These are phyloP conservation scores for Geodia barretti DNA, from an alignment of 37 sponge, comb jelly and placozoan species.

Conservation along the genomic window DNA sequence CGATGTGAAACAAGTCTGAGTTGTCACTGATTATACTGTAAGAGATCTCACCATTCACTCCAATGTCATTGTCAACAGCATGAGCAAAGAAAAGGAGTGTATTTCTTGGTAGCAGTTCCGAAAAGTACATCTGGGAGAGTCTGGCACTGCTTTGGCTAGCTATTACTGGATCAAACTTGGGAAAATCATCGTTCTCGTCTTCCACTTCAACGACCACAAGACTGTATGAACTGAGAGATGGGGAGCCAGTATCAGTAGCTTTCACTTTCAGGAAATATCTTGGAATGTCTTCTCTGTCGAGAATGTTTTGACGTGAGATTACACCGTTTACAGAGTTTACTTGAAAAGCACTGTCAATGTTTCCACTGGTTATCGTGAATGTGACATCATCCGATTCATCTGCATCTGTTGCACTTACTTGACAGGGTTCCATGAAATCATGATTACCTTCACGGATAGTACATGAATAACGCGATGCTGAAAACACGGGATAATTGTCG, in stretches of 20 bases:
- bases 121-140: neutral
- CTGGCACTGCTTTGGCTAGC: neutral
- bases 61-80: conserved; percentile 28
- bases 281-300: conserved; percentile 33
- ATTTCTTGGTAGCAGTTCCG: conserved; percentile 48
- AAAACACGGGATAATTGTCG: conserved; percentile 62
- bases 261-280: conserved; percentile 34
- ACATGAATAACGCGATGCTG: conserved; percentile 31
- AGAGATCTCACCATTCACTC: conserved; percentile 13
- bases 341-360: conserved; percentile 1
- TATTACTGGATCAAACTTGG: conserved; percentile 11
- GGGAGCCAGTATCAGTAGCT: conserved; percentile 39
- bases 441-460: conserved; percentile 2
- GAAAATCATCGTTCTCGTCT: conserved; percentile 24
- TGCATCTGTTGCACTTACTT: conserved; percentile 44
- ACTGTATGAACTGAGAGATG: conserved; percentile 23
- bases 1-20: conserved; percentile 10
- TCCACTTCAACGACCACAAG: conserved; percentile 34
- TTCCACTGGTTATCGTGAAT: neutral
- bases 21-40: neutral
- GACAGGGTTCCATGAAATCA: conserved; percentile 2
- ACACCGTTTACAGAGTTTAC: conserved; percentile 5
- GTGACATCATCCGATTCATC: conserved; percentile 7
- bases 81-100: conserved; percentile 55
- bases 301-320: neutral